Percentiles rank a stretch among this genome's conserved stretches.
These are phyloP conservation scores for Myiothlypis coronata DNA, from an alignment of 2,797 vertebrate species.

Conservation along the genomic window DNA sequence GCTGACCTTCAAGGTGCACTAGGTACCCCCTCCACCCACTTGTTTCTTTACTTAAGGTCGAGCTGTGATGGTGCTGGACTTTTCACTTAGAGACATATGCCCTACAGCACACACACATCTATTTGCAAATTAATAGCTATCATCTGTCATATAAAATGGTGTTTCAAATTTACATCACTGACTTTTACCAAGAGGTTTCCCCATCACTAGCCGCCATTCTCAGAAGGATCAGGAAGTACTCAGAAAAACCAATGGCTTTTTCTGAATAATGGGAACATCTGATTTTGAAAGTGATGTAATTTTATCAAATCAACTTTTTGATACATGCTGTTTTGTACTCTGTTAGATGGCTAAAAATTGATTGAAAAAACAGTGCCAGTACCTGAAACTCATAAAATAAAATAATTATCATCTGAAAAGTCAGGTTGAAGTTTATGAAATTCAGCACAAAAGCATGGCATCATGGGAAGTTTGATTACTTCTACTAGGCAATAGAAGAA, in stretches of 20 bases:
- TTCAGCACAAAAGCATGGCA: background rate
- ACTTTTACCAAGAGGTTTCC: constrained; percentile 36
- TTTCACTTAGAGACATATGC: background rate
- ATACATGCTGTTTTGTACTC: background rate
- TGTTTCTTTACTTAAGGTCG: background rate
- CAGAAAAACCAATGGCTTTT: constrained; percentile 22
- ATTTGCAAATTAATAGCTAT: constrained; percentile 30
- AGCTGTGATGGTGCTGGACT: background rate
- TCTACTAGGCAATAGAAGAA: background rate
- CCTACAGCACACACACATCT: background rate
- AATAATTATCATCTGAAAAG: background rate
- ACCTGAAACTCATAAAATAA: background rate
- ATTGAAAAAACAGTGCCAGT: background rate
- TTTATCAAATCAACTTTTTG: background rate
- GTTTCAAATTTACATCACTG: constrained; percentile 8
- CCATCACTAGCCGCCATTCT: constrained; percentile 31
- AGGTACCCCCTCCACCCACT: background rate
- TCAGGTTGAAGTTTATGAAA: background rate
- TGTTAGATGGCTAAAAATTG: background rate
- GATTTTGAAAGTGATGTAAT: constrained; percentile 14
- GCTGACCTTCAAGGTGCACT: background rate
- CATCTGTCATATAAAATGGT: constrained; percentile 27
- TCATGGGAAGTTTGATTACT: background rate
- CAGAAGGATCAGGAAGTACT: constrained; percentile 2
- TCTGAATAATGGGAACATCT: constrained; percentile 37